These are phyloP conservation scores for Chaunax sp. DNA, from an alignment of 2,797 vertebrate genomes.

Conservation along the genomic window DNA sequence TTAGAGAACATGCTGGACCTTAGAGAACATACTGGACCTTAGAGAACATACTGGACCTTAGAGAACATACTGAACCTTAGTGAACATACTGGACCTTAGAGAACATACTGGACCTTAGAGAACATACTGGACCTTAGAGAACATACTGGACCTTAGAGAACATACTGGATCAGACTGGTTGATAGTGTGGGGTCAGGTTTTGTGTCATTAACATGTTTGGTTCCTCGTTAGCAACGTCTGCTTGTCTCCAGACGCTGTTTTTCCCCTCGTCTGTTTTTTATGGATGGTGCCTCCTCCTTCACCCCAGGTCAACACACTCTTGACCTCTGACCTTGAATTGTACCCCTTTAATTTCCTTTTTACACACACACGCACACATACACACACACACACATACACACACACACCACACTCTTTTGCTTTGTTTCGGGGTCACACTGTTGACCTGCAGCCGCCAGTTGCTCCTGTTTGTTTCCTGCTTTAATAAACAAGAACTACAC, in stretches of 20 bases:
- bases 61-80: no score
- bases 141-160: not conserved
- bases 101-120: no score
- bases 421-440: conserved; percentile 53
- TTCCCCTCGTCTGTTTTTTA: not conserved
- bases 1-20: no score
- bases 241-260: not conserved
- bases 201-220: conserved; percentile 15
- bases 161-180: not conserved
- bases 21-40: no score
- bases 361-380: conserved; percentile 10
- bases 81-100: no score
- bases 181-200: not conserved
- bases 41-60: no score
- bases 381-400: conserved; percentile 13
- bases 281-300: conserved; percentile 12
- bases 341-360: conserved; percentile 47
- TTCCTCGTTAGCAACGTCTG: conserved; percentile 39
- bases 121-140: not conserved
- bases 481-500: conserved; percentile 38
- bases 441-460: conserved; percentile 46
- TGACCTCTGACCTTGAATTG: conserved; percentile 59
- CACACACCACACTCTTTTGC: conserved; percentile 13
- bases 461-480: conserved; percentile 53
- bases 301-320: conserved; percentile 47